A percentile compares a stretch with the other conserved stretches of the same genome.
Evolutionary conservation across 2,113 vertebrate species (phyloP).

Genomic region (Stegostoma tigrinum): DNA sequence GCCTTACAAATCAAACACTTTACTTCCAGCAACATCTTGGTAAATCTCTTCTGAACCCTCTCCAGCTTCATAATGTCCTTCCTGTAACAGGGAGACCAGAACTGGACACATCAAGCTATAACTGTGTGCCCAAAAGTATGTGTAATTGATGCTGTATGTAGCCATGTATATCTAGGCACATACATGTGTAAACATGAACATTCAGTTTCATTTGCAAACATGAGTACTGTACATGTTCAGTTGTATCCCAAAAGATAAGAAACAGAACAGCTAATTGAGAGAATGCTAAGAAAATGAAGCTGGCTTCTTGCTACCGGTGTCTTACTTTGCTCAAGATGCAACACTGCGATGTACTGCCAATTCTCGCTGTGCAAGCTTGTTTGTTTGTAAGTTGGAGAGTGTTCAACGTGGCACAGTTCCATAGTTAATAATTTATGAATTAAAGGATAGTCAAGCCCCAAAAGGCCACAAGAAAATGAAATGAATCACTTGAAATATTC

Average conservation of each 20-base stretch:
- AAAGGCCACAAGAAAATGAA: not conserved
- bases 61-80: no score
- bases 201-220: not conserved
- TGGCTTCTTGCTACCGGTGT: not conserved
- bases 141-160: not conserved
- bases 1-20: no score
- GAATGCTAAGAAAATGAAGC: not conserved
- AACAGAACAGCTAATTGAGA: not conserved
- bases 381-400: conserved; percentile 5
- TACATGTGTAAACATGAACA: not conserved
- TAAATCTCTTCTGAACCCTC: no score
- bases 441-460: not conserved
- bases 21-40: no score
- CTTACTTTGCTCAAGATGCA: not conserved
- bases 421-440: conserved; percentile 15
- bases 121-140: not conserved
- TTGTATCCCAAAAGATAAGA: not conserved
- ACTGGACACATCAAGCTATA: not conserved
- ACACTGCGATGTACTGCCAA: not conserved
- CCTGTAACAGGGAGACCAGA: no score
- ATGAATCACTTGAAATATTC: not conserved
- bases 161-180: not conserved
- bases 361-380: not conserved
- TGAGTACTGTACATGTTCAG: not conserved
- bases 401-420: conserved; percentile 20